phyloP scores from a whole-genome alignment of 2,797 vertebrate genomes.

The Strix occidentalis region DNA sequence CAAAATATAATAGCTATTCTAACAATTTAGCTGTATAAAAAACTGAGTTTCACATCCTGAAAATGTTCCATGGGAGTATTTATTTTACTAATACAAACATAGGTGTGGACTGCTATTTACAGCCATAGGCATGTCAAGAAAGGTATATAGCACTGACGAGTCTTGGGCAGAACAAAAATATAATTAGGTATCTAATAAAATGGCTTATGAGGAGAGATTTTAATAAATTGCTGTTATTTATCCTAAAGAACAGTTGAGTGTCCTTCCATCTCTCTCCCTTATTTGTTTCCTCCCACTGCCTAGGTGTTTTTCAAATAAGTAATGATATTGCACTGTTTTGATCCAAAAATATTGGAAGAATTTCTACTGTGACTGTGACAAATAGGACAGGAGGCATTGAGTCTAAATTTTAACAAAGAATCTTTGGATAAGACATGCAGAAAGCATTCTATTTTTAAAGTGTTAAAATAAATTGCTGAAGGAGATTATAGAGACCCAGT shows the following conservation, averaged over 20 bases:
- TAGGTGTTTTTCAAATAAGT: neutral
- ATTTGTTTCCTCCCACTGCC: neutral
- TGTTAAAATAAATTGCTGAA: neutral
- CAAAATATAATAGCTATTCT: neutral
- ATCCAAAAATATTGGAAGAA: neutral
- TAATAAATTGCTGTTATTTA: neutral
- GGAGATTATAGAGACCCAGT: neutral
- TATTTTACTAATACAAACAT: neutral
- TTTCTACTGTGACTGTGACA: neutral
- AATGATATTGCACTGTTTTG: neutral
- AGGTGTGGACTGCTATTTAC: neutral
- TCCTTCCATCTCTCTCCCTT: neutral
- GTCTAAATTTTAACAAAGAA: neutral
- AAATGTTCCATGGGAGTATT: neutral
- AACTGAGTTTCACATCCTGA: neutral
- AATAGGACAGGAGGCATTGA: neutral
- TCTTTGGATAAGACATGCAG: neutral
- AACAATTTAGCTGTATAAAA: neutral
- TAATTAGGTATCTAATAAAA: neutral
- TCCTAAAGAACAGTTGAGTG: neutral
- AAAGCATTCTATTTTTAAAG: neutral
- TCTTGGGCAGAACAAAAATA: neutral
- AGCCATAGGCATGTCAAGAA: neutral
- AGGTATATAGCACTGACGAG: neutral
- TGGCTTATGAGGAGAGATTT: neutral